These are phyloP conservation scores for Microcebus murinus DNA, from an alignment of 2,113 vertebrate species.

Conservation along the genomic window DNA sequence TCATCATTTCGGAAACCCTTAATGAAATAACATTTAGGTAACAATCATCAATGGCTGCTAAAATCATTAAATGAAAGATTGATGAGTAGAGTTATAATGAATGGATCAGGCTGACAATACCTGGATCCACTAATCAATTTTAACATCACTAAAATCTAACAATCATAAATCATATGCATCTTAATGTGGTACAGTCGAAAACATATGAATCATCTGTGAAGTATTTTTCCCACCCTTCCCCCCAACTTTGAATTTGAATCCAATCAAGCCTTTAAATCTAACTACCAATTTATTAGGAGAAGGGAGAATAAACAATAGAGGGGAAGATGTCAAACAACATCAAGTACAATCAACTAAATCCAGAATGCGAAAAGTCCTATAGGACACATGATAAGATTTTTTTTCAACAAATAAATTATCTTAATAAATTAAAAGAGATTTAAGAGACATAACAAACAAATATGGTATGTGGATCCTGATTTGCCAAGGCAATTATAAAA, in stretches of 20 bases:
- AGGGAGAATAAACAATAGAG: not conserved
- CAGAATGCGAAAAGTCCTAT: not conserved
- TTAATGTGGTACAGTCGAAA: not conserved
- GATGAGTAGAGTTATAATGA: not conserved
- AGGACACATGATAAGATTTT: not conserved
- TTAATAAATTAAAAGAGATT: not conserved
- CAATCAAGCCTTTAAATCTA: not conserved
- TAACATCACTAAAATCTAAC: not conserved
- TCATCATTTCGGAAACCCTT: not conserved
- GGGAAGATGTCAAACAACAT: not conserved
- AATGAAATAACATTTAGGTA: not conserved
- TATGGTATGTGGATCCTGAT: not conserved
- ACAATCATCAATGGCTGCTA: not conserved
- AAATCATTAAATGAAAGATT: not conserved
- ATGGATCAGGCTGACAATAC: not conserved
- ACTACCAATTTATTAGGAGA: not conserved
- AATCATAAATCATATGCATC: not conserved
- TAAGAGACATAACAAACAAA: not conserved
- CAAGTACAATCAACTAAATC: not conserved
- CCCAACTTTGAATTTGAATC: not conserved
- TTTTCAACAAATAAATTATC: not conserved
- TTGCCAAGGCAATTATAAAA: not conserved
- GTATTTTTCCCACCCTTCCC: not conserved
- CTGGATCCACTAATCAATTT: not conserved
- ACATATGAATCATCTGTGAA: not conserved